These are phyloP conservation scores for Zaprionus tsacasi DNA, from an alignment of 1,140 invertebrate genomes.

Conservation along the genomic window DNA sequence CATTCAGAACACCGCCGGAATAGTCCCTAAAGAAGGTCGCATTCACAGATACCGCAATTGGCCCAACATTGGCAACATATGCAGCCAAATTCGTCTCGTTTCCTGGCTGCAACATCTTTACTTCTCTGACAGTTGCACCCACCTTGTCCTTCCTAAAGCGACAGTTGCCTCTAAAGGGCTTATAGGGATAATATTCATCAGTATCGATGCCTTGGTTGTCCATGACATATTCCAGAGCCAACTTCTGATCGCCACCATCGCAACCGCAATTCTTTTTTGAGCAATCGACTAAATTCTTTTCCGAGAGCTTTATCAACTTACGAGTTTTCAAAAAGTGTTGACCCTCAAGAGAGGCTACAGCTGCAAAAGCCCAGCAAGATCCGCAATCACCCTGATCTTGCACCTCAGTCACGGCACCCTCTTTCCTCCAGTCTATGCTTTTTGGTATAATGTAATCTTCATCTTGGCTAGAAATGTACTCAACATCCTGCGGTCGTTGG, in stretches of 20 bases:
- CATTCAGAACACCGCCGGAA: not conserved
- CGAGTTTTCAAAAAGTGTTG: conserved; percentile 87
- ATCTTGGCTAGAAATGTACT: not conserved
- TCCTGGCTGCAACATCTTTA: not conserved
- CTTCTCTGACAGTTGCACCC: conserved; percentile 3
- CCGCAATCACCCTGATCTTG: conserved; percentile 95
- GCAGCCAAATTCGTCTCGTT: conserved; percentile 88
- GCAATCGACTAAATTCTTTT: conserved; percentile 96
- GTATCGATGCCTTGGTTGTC: conserved; percentile 91
- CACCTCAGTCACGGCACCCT: conserved; percentile 93
- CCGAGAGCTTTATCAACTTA: conserved; percentile 91
- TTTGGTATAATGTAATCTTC: not conserved
- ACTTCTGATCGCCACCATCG: conserved; percentile 89
- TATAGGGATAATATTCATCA: conserved; percentile 89
- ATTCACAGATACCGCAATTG: conserved; percentile 14
- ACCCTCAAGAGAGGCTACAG: conserved; percentile 92
- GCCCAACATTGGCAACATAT: conserved; percentile 65
- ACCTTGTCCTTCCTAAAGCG: conserved; percentile 10
- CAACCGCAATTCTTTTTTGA: conserved; percentile 93
- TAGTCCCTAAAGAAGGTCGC: not conserved
- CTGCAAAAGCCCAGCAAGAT: conserved; percentile 96
- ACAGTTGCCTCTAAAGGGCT: conserved; percentile 76
- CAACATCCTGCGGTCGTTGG: not conserved
- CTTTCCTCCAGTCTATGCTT: conserved; percentile 26
- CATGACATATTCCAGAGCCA: conserved; percentile 91